These are phyloP conservation scores for Orchestia grillus DNA, from an alignment of 1,140 invertebrate species.

Conservation along the genomic window DNA sequence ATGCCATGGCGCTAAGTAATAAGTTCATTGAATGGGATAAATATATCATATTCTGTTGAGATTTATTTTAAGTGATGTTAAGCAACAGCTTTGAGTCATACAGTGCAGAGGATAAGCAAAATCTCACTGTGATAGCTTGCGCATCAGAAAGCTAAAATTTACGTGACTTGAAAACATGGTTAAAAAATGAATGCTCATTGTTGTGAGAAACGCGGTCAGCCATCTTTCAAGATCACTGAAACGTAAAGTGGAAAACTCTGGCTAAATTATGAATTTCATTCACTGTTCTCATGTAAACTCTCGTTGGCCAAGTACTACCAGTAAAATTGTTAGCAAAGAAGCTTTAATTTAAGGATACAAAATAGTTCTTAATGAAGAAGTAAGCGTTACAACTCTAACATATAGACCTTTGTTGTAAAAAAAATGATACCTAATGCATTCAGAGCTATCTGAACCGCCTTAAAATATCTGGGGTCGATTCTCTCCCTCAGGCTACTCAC, in stretches of 20 bases:
- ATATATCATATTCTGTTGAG: too few species aligned
- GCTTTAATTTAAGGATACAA: too few species aligned
- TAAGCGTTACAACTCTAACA: neutral
- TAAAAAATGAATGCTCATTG: neutral
- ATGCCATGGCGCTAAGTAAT: too few species aligned
- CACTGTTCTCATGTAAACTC: neutral
- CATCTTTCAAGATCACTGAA: neutral
- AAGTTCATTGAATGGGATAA: too few species aligned
- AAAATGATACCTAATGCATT: neutral
- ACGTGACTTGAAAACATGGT: neutral
- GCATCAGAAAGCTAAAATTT: too few species aligned
- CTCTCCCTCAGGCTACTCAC: slow-evolving; percentile 9
- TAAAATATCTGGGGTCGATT: neutral
- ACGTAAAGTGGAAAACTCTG: neutral
- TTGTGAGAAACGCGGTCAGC: neutral
- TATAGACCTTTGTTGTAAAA: neutral
- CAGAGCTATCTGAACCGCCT: neutral
- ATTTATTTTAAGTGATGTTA: too few species aligned
- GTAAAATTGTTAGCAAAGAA: neutral
- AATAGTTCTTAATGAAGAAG: too few species aligned
- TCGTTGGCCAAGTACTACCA: neutral
- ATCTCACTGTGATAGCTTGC: too few species aligned
- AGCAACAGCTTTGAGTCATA: too few species aligned
- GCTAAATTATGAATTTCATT: neutral
- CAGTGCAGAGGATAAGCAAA: too few species aligned